Evolutionary conservation across 2,113 vertebrate species (phyloP).

Genomic region (Nesogale talazaci): DNA sequence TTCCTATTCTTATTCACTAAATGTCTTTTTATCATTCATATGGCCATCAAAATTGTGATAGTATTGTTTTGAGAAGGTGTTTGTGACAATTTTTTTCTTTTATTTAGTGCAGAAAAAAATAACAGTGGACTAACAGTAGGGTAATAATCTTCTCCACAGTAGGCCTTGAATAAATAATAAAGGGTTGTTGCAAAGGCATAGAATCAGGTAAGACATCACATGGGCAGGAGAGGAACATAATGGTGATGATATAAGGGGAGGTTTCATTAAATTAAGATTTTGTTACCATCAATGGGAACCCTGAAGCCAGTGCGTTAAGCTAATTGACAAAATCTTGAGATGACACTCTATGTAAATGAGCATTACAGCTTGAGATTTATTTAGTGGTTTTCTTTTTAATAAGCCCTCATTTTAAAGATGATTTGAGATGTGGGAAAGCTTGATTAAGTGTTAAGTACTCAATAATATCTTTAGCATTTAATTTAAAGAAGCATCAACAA

Average conservation of each 20-base stretch:
- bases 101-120: slow-evolving; percentile 65
- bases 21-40: slow-evolving; percentile 35
- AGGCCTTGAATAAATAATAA: slow-evolving; percentile 61
- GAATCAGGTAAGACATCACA: slow-evolving; percentile 55
- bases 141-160: slow-evolving; percentile 58
- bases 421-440: neutral
- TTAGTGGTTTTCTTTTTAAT: slow-evolving; percentile 19
- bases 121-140: slow-evolving; percentile 64
- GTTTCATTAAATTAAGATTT: slow-evolving; percentile 5
- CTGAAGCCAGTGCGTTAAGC: neutral
- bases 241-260: slow-evolving; percentile 23
- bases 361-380: neutral
- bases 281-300: neutral
- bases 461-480: slow-evolving; percentile 18
- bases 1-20: neutral
- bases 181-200: slow-evolving; percentile 60
- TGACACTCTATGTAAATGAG: neutral
- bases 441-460: slow-evolving; percentile 29
- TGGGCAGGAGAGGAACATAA: slow-evolving; percentile 37
- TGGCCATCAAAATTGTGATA: slow-evolving; percentile 35
- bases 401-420: neutral
- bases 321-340: neutral
- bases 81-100: slow-evolving; percentile 64
- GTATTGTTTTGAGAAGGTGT: slow-evolving; percentile 62
- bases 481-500: slow-evolving; percentile 1